A percentile compares a stretch with the other conserved stretches of the same genome.
Conservation (phyloP, 2,113 vertebrate species). For the Ageneiosus marmoratus region DNA sequence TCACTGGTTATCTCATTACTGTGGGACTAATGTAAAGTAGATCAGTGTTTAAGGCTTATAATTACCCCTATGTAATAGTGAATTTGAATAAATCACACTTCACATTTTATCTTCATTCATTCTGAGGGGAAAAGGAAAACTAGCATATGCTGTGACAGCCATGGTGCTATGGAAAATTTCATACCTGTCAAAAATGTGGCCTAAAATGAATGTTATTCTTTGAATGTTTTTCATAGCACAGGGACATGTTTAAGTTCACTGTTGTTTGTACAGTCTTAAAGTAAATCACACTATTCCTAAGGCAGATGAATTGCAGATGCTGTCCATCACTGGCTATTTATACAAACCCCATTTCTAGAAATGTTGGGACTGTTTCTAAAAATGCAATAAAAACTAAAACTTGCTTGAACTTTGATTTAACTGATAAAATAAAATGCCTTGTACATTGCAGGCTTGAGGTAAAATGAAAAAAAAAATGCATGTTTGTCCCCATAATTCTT, state of each 20-base stretch:
- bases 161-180: slow-evolving; percentile 25
- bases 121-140: not conserved
- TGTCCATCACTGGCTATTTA: not conserved
- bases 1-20: slow-evolving; percentile 42
- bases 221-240: slow-evolving; percentile 3
- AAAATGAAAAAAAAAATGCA: too few relatives aligned
- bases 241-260: slow-evolving; percentile 11
- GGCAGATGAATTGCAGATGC: not conserved
- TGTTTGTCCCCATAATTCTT: too few relatives aligned
- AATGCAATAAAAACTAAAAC: too few relatives aligned
- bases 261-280: slow-evolving; percentile 1
- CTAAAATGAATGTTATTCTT: slow-evolving; percentile 15
- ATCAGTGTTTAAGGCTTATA: not conserved
- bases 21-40: slow-evolving; percentile 26
- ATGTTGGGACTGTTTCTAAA: too few relatives aligned
- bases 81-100: slow-evolving; percentile 9
- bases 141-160: slow-evolving; percentile 8
- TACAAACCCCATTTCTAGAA: too few relatives aligned
- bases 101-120: slow-evolving; percentile 4
- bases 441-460: too few relatives aligned
- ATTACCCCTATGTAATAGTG: slow-evolving; percentile 28
- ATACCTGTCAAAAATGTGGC: slow-evolving; percentile 16
- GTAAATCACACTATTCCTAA: not conserved
- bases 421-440: too few relatives aligned
- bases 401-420: too few relatives aligned